Percentiles rank a stretch among this genome's conserved stretches.
These are phyloP conservation scores for Scaptomyza tumidula DNA, from an alignment of 2,888 invertebrate species.

Conservation along the genomic window DNA sequence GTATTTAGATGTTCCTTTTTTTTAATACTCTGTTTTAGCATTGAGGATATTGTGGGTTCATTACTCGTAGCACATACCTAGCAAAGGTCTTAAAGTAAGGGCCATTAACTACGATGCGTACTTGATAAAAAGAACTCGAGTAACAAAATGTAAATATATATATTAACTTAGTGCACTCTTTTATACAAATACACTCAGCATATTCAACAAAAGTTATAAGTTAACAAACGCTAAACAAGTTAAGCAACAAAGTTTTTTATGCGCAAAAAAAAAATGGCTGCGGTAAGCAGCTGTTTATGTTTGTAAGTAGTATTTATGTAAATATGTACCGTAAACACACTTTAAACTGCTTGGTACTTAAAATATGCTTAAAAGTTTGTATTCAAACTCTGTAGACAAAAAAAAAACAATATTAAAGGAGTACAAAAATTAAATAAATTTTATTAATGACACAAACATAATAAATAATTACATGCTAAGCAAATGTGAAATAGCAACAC, in stretches of 20 bases:
- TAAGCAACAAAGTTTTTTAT: constrained; percentile 2
- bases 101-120: constrained; percentile 5
- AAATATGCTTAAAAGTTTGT: background rate
- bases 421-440: background rate
- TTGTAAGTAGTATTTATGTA: background rate
- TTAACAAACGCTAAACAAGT: background rate
- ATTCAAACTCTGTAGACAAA: too few species aligned
- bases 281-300: background rate
- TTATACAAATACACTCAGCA: background rate
- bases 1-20: constrained; percentile 63
- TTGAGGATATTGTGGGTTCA: constrained; percentile 21
- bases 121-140: background rate
- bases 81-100: background rate
- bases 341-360: background rate
- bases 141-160: background rate
- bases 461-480: background rate
- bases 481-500: background rate
- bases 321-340: background rate
- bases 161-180: background rate
- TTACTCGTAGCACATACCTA: background rate
- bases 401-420: too few species aligned
- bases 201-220: background rate
- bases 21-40: constrained; percentile 42
- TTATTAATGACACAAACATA: background rate
- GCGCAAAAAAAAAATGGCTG: background rate